These are phyloP conservation scores for Clanis bilineata DNA, from an alignment of 2,888 invertebrate species.

Conservation along the genomic window DNA sequence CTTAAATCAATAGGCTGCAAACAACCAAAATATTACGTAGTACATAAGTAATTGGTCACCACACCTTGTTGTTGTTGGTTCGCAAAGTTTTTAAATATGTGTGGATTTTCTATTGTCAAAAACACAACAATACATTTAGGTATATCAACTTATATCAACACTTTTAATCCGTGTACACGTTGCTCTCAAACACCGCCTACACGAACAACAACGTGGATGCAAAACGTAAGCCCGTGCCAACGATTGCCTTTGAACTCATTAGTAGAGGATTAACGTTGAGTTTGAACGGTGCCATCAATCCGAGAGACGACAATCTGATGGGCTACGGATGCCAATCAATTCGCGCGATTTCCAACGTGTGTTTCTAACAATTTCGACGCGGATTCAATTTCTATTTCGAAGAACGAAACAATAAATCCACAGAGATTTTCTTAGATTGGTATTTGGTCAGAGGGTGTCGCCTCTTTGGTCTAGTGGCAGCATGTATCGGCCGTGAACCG, in stretches of 20 bases:
- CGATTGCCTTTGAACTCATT: slow-evolving; percentile 76
- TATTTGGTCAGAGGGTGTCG: no score
- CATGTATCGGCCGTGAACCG: no score
- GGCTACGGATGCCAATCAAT: slow-evolving; percentile 58
- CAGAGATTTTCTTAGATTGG: no score
- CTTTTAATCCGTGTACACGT: slow-evolving; percentile 1
- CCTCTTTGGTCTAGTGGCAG: no score
- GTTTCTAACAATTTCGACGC: slow-evolving; percentile 5
- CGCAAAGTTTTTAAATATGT: no score
- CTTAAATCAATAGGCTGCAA: no score
- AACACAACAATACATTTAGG: background rate
- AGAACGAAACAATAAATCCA: no score
- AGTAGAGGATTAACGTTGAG: slow-evolving; percentile 71
- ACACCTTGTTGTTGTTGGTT: no score
- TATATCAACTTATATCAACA: background rate
- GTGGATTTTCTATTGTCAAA: background rate
- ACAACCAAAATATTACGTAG: no score
- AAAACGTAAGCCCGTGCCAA: slow-evolving; percentile 46
- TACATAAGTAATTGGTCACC: no score
- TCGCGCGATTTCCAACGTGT: slow-evolving; percentile 44
- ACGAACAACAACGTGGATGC: background rate
- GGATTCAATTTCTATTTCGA: background rate
- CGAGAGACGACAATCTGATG: slow-evolving; percentile 52
- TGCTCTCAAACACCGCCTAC: background rate
- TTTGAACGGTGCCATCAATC: slow-evolving; percentile 71